Evolutionary conservation across 64 coral and sea anemone species (phyloP).

Genomic region (Pocillopora verrucosa): DNA sequence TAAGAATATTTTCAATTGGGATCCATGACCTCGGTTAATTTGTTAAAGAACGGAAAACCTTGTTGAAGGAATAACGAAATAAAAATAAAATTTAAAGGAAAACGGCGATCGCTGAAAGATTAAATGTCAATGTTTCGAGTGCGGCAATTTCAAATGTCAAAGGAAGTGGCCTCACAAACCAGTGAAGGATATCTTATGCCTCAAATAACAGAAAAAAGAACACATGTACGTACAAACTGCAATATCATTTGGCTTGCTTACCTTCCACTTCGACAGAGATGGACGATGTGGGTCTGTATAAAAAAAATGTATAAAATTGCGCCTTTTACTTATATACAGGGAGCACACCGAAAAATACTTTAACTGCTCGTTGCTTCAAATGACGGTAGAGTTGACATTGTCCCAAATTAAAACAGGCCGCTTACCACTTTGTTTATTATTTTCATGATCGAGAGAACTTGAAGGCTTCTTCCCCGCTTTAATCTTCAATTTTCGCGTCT

Average conservation of each 20-base stretch:
- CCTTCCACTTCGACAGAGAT: constrained; percentile 94
- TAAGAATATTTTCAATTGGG: neutral
- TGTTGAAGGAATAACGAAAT: neutral
- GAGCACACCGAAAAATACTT: neutral
- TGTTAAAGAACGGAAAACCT: neutral
- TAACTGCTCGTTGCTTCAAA: neutral
- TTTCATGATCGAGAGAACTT: constrained; percentile 58
- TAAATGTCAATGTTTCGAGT: neutral
- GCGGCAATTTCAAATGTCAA: constrained; percentile 1
- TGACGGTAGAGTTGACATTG: neutral
- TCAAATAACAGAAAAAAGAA: neutral
- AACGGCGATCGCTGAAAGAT: neutral
- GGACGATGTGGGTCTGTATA: constrained; percentile 59
- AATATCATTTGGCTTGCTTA: constrained; percentile 2
- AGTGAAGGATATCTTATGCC: neutral
- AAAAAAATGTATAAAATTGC: neutral
- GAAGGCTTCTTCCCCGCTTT: constrained; percentile 57
- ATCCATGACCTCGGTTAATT: neutral
- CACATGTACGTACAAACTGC: neutral
- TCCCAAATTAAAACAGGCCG: neutral
- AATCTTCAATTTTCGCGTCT: constrained; percentile 90
- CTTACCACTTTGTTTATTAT: constrained; percentile 84
- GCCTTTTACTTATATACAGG: neutral
- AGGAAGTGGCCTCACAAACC: neutral
- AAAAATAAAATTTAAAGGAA: neutral